Percentiles rank a stretch among this genome's conserved stretches.
phyloP scores from a whole-genome alignment of 92 coral and sea anemone genomes.

The Epizoanthus rinbou region DNA sequence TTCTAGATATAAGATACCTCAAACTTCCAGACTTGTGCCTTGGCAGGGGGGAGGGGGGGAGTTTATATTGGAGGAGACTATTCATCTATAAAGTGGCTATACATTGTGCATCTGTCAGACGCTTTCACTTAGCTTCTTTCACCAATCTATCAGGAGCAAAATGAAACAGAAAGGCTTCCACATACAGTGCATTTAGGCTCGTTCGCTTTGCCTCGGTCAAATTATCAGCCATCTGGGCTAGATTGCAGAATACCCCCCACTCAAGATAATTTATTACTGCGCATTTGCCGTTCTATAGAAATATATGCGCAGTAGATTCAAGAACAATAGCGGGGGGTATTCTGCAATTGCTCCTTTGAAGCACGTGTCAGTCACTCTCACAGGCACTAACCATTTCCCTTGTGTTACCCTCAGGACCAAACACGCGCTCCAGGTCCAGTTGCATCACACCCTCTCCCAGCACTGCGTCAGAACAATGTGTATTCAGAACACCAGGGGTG shows the following conservation, averaged over 20 bases:
- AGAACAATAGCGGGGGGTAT: no score
- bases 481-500: constrained; percentile 17
- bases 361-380: constrained; percentile 11
- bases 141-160: constrained; percentile 25
- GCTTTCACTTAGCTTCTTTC: not conserved
- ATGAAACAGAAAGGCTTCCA: not conserved
- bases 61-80: no score
- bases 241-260: no score
- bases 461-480: constrained; percentile 17
- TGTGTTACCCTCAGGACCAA: constrained; percentile 15
- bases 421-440: constrained; percentile 25
- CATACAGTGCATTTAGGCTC: no score
- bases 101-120: not conserved
- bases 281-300: no score
- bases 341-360: no score
- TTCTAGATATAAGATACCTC: no score
- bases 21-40: no score
- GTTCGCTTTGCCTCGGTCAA: no score
- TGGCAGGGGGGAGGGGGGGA: no score
- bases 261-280: no score
- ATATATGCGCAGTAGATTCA: no score
- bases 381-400: not conserved
- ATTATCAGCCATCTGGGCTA: constrained; percentile 22
- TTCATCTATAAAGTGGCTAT: not conserved
- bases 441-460: constrained; percentile 17